Conservation (phyloP, 2,797 vertebrate genomes). For the Crenuchus spilurus region DNA sequence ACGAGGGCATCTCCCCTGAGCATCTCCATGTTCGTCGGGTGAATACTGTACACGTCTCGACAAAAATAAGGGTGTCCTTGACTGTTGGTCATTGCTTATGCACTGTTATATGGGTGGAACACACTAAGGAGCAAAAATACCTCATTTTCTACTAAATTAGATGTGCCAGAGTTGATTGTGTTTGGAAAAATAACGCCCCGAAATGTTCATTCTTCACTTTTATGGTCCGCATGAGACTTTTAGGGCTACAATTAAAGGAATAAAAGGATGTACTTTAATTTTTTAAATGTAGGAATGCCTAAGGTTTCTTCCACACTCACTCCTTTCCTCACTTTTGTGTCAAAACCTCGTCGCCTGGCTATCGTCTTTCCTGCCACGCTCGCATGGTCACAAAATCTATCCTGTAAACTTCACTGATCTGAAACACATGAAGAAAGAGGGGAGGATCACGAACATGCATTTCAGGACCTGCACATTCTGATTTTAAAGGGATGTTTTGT, state of each 20-base stretch:
- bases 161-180: constrained; percentile 65
- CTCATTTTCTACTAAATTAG: constrained; percentile 80
- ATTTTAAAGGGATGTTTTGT: no score
- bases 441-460: background rate
- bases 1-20: constrained; percentile 66
- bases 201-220: background rate
- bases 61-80: constrained; percentile 62
- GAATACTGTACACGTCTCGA: constrained; percentile 60
- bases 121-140: constrained; percentile 78
- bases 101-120: constrained; percentile 79
- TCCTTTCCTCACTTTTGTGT: no score
- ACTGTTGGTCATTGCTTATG: constrained; percentile 74
- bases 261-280: background rate
- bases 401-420: background rate
- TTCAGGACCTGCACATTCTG: no score
- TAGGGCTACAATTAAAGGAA: constrained; percentile 6
- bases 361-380: no score
- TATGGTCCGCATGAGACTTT: constrained; percentile 16
- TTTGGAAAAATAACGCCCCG: constrained; percentile 4
- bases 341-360: no score
- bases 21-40: constrained; percentile 66
- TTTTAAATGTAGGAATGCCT: background rate
- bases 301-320: background rate
- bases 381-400: constrained; percentile 2
- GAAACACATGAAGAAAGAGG: background rate